phyloP scores from a whole-genome alignment of 2,113 vertebrate genomes.

The Brienomyrus longianalis region DNA sequence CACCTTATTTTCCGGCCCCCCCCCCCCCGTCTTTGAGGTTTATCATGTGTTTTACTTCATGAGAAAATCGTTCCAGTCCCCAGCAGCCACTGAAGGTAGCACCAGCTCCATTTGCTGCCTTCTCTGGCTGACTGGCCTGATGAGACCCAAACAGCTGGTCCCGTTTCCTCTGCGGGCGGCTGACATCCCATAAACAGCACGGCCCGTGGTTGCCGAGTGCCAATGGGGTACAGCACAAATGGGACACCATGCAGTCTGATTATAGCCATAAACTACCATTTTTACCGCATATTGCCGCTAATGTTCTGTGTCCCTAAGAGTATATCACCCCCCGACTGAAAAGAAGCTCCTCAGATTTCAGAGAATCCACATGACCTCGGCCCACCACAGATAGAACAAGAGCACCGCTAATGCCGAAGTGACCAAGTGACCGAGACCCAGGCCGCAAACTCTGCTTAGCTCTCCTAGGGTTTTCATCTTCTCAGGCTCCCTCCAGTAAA shows the following conservation, averaged over 20 bases:
- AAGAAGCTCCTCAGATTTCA: not conserved
- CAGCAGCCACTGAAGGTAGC: not conserved
- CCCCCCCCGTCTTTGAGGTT: not conserved
- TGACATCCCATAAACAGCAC: not conserved
- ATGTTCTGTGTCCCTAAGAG: not conserved
- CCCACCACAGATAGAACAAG: not conserved
- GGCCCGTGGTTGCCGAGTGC: not conserved
- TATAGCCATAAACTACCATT: not conserved
- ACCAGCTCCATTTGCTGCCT: not conserved
- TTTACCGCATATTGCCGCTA: not conserved
- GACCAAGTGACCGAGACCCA: not conserved
- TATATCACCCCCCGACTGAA: not conserved
- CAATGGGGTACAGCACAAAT: not conserved
- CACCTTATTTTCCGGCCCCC: not conserved
- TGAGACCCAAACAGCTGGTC: not conserved
- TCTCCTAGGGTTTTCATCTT: not conserved
- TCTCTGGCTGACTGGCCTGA: not conserved
- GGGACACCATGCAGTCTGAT: slow-evolving; percentile 11
- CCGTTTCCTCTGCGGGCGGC: not conserved
- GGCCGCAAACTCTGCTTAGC: not conserved
- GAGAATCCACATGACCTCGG: not conserved
- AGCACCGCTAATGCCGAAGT: not conserved
- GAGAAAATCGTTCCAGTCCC: not conserved
- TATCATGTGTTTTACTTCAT: not conserved
- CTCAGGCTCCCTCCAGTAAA: not conserved